Base-by-base conservation (phyloP, 2,888 invertebrate genomes). In the Endotricha flammealis region DNA sequence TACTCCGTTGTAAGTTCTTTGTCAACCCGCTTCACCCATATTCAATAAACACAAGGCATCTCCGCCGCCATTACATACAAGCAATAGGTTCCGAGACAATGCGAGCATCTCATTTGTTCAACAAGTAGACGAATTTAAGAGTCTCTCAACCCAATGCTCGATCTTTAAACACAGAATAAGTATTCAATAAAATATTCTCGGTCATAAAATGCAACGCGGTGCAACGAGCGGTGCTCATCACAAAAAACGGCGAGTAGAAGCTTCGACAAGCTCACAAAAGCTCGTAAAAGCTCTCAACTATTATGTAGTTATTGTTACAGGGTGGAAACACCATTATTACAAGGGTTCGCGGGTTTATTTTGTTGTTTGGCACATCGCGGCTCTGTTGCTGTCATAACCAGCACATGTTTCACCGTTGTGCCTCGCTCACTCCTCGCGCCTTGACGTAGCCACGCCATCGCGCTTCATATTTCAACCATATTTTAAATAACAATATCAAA, bases 281-380 rank as follows among this genome's bases (percentile, higher is more conserved):
- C 82, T 86, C 85, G 79, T 85, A 85, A 85, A 86, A 80, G 78
- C 82, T 72, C 82, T 85, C 73, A 64, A 82, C 83, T 86, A 85
- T 85, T 85, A 83, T 81, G 85, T 82, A 82, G 82, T 85, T 86
- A 83, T 83, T 85, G 83, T 85, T 85, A 85, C 82, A 65, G 81
- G 71, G 82, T 86, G 83, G 80, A 83, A 86, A 83, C 82, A 85
- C 86, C 80, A 82, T 83, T 83, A 86, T 86, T 82, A 86, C 78
- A 71, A 67, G 65, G 64, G 65, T 66, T 70, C 44, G 67, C 65
- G 59, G 73, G 66, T 79, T 79, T 78, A 75, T 79, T 81, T 80
- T 79, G 77, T 78, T 80, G 73, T 80, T 73, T 68, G 69, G 73
- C 69, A 64, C 68, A 64, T 65, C 65, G 70, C 59, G 55, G 57